These are phyloP conservation scores for Drosophila infuscata DNA, from an alignment of 2,888 invertebrate species.

Conservation along the genomic window DNA sequence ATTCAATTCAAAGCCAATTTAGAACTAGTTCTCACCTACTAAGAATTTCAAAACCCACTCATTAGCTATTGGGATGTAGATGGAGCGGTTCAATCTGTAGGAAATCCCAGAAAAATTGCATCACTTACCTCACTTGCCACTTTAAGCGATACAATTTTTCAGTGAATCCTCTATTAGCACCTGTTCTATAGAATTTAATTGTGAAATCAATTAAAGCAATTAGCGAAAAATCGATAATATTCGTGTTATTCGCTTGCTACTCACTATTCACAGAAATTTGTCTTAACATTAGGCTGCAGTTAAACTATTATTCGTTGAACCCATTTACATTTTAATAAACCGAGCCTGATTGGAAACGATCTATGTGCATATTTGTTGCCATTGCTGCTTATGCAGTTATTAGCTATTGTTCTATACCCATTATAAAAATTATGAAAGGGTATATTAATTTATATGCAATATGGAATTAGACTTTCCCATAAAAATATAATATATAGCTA, in stretches of 20 bases:
- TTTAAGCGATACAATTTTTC: constrained; percentile 31
- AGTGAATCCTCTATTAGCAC: constrained; percentile 52
- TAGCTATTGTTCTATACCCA: constrained; percentile 40
- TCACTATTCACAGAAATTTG: constrained; percentile 70
- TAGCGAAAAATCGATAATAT: constrained; percentile 57
- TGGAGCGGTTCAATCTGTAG: constrained; percentile 1
- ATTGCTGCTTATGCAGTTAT: constrained; percentile 7
- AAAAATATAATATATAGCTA: background rate
- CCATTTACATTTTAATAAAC: constrained; percentile 62
- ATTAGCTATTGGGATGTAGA: constrained; percentile 17
- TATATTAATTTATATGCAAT: background rate
- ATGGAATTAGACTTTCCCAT: background rate
- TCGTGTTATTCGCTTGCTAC: constrained; percentile 56
- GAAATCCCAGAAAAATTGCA: constrained; percentile 31
- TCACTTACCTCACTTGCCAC: constrained; percentile 13
- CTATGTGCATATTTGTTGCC: constrained; percentile 53
- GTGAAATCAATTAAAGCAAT: constrained; percentile 59
- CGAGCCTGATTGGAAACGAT: constrained; percentile 46
- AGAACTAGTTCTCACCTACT: constrained; percentile 48
- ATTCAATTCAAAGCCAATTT: constrained; percentile 53
- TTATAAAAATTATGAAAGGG: background rate
- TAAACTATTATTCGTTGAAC: constrained; percentile 60
- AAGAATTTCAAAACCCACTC: constrained; percentile 28
- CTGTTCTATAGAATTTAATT: constrained; percentile 31
- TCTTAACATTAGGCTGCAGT: constrained; percentile 51